Percentiles rank a stretch among this genome's conserved stretches.
phyloP scores from a whole-genome alignment of 2,113 vertebrate species.

The Phrynosoma platyrhinos region DNA sequence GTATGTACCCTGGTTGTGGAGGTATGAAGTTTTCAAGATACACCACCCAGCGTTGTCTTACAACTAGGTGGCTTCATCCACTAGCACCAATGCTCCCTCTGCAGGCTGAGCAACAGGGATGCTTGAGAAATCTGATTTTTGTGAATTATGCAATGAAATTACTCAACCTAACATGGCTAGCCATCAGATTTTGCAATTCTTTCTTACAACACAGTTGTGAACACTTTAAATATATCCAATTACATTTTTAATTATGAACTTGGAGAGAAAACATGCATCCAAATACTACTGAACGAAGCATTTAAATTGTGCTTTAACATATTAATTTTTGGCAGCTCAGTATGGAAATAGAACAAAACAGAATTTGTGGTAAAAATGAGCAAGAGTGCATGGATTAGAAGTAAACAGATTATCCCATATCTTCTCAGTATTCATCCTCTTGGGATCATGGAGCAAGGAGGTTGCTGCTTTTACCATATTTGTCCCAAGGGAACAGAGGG shows the following conservation, averaged over 20 bases:
- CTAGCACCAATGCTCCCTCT: background rate
- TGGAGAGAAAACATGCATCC: background rate
- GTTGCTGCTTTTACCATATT: too few species aligned
- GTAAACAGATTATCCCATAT: background rate
- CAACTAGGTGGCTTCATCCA: background rate
- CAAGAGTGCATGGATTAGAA: background rate
- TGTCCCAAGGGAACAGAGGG: background rate
- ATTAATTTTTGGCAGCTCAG: background rate
- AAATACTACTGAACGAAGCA: background rate
- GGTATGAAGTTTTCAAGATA: background rate
- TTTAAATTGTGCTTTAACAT: background rate
- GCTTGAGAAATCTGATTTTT: background rate
- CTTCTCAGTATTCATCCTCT: background rate
- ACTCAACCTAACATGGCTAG: background rate
- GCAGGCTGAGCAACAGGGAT: background rate
- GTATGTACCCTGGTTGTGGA: background rate
- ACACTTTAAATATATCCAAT: background rate
- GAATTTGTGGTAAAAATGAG: background rate
- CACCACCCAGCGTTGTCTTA: too few species aligned
- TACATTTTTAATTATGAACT: background rate
- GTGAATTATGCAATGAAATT: background rate
- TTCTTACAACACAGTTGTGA: background rate
- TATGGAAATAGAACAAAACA: background rate
- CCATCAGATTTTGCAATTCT: background rate
- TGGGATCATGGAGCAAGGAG: background rate